Base-by-base conservation (phyloP, 2,113 vertebrate species). In the Psettodes erumei region DNA sequence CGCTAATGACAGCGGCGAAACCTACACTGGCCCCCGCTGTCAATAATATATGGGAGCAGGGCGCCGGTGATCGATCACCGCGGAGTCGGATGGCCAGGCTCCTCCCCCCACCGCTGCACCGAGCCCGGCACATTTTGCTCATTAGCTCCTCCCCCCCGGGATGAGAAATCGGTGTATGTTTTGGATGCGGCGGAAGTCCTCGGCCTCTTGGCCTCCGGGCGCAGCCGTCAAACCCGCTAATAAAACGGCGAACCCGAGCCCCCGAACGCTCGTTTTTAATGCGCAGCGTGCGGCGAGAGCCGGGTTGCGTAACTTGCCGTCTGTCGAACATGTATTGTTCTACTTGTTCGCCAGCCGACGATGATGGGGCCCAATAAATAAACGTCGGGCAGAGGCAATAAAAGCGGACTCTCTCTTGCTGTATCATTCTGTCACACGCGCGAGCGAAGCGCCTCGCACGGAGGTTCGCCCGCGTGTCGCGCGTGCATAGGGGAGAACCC, bases 11-110 rank as follows among this genome's bases (percentile, higher is more conserved):
- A 63, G 19, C 43, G 38, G 56, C 58, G 76, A 23, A 83, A 73
- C 50, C 45, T 18, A 75, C 54, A 56, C 55, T 65, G 30, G 43
- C 12, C 23, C 12, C 23, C 5, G 6, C 54, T 10, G 59, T 81
- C 67, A 83, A 75, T 89, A 85, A 82, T 66, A n/a, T 9, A 73
- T 74, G 45, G 21, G 33, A 62, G 58, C 15, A 50, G 21, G 48
- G 71, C 5, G 18, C 33, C 1, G 13, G 63, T 45, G 12, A 73
- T 51, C 53, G 51, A 32, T 58, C 66, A 51, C 32, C 28, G 16
- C 33, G 54, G 27, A 69, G n/a, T n/a, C n/a, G n/a, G n/a, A n/a
- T n/a, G n/a, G n/a, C n/a, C n/a, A n/a, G n/a, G n/a, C n/a, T n/a
- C n/a, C n/a, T n/a, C n/a, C n/a, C n/a, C n/a, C n/a, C n/a, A n/a